Conservation (phyloP, 2,888 invertebrate species). For the Andrena chrysosceles region DNA sequence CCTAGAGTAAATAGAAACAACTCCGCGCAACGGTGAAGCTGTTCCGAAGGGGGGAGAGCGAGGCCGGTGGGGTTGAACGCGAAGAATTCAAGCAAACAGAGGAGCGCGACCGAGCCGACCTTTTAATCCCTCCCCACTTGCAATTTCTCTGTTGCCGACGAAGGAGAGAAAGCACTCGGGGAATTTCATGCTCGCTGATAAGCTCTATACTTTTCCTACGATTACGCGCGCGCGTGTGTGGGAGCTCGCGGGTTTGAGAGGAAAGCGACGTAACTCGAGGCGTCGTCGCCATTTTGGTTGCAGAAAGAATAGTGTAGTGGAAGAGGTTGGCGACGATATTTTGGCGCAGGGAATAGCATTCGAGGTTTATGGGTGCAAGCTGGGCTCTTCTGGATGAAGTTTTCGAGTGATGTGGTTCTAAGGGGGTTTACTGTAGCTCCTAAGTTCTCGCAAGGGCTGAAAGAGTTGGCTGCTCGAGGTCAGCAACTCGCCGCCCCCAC, state of each 20-base stretch:
- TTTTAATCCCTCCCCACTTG: conserved; percentile 4
- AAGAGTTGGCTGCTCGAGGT: too few relatives aligned
- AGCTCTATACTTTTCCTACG: conserved; percentile 22
- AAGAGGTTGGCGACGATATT: too few relatives aligned
- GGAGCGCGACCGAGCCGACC: conserved; percentile 11
- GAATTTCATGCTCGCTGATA: conserved; percentile 1
- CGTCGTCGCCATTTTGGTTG: conserved; percentile 2
- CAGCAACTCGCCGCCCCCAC: too few relatives aligned
- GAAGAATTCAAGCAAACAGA: conserved; percentile 8
- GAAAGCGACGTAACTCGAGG: conserved; percentile 11
- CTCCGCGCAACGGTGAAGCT: neutral
- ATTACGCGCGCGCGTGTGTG: conserved; percentile 9
- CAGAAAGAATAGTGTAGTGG: neutral
- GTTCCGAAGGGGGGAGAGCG: neutral
- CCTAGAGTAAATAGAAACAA: neutral
- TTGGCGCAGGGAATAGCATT: too few relatives aligned
- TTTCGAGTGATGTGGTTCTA: too few relatives aligned
- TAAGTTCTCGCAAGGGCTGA: too few relatives aligned
- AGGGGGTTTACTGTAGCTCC: too few relatives aligned
- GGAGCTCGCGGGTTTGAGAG: neutral
- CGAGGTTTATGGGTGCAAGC: too few relatives aligned
- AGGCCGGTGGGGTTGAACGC: neutral
- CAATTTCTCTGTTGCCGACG: neutral
- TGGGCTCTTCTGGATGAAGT: too few relatives aligned
- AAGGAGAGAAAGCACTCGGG: neutral